A percentile compares a stretch with the other conserved stretches of the same genome.
Evolutionary conservation across 2,113 vertebrate species (phyloP).

Genomic region (Solea senegalensis): DNA sequence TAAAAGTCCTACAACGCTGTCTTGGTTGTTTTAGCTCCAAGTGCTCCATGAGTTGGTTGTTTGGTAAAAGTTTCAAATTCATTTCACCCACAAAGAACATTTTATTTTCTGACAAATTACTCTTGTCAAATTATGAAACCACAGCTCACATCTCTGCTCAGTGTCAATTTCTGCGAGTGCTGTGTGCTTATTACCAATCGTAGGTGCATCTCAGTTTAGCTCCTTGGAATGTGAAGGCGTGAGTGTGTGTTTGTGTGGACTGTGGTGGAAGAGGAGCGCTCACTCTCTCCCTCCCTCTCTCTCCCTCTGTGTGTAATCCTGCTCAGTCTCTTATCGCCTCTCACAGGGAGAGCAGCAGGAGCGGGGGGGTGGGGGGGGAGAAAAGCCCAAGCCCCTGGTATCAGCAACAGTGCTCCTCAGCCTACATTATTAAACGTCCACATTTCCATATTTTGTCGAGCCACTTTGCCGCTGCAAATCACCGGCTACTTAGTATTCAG

Average conservation of each 20-base stretch:
- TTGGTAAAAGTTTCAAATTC: slow-evolving; percentile 10
- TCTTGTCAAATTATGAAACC: not conserved
- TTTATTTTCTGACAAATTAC: not conserved
- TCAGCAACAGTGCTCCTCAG: slow-evolving; percentile 52
- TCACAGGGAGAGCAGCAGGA: slow-evolving; percentile 37
- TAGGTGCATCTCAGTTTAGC: not conserved
- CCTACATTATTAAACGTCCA: slow-evolving; percentile 70
- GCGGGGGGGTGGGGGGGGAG: slow-evolving; percentile 23
- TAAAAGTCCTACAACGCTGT: no score
- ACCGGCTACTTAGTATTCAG: slow-evolving; percentile 64
- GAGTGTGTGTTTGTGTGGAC: slow-evolving; percentile 13
- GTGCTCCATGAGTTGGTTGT: not conserved
- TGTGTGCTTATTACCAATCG: not conserved
- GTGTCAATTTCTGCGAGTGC: not conserved
- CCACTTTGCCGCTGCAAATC: slow-evolving; percentile 36
- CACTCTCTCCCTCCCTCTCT: not conserved
- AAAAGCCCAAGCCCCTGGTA: slow-evolving; percentile 34
- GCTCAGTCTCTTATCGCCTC: slow-evolving; percentile 62
- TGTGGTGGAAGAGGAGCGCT: slow-evolving; percentile 17
- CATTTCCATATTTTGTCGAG: slow-evolving; percentile 73
- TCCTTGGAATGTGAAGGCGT: slow-evolving; percentile 11
- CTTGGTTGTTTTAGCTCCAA: no score
- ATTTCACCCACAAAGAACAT: no score
- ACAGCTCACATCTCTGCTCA: not conserved
- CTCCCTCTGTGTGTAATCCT: slow-evolving; percentile 43